Evolutionary conservation across 1,140 invertebrate species (phyloP).

Genomic region (Macrobrachium rosenbergii): DNA sequence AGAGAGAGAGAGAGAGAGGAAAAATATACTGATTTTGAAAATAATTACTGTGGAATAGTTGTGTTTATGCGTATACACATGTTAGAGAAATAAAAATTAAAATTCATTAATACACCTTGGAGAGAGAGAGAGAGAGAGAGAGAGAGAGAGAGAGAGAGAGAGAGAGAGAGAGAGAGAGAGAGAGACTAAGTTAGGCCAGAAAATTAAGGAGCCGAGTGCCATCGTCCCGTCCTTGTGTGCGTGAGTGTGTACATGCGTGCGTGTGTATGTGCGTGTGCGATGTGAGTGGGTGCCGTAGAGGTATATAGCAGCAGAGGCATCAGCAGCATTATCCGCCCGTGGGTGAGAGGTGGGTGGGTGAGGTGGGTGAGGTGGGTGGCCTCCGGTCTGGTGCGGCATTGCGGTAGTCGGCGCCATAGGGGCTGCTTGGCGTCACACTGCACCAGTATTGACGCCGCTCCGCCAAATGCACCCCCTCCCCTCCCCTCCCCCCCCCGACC

Average conservation of each 20-base stretch:
- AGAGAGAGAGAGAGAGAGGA: background rate
- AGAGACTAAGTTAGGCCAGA: background rate
- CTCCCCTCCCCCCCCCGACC: too few species aligned
- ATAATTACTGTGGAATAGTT: too few species aligned
- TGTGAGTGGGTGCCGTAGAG: background rate
- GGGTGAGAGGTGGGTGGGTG: background rate
- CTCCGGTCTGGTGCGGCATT: slow-evolving; percentile 6
- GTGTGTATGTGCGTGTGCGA: too few species aligned
- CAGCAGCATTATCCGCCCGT: background rate
- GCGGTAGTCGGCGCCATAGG: slow-evolving; percentile 30
- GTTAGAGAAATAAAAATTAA: too few species aligned
- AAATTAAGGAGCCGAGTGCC: too few species aligned
- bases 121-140: background rate
- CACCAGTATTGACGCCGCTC: slow-evolving; percentile 37
- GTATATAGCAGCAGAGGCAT: background rate
- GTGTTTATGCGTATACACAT: too few species aligned
- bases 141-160: background rate
- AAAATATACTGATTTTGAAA: too few species aligned
- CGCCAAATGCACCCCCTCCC: background rate
- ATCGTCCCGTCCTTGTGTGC: too few species aligned
- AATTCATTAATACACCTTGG: too few species aligned
- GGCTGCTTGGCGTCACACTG: slow-evolving; percentile 44
- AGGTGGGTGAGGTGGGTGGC: background rate
- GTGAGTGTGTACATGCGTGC: too few species aligned
- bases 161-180: background rate